Evolutionary conservation across 1,140 invertebrate genomes (phyloP).

Genomic region (Neodiprion virginianus): DNA sequence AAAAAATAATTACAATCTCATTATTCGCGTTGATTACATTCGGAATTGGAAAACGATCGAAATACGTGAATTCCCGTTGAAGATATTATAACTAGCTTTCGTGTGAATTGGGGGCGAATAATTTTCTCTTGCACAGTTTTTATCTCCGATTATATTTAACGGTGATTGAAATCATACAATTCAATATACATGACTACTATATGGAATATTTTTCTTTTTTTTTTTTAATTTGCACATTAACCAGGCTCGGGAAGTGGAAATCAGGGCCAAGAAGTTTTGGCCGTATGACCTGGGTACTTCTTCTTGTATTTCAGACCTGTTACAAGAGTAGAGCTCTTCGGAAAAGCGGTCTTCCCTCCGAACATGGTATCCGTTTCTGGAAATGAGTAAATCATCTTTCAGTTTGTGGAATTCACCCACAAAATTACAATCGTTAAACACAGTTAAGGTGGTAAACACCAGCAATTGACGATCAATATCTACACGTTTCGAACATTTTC

Average conservation of each 20-base stretch:
- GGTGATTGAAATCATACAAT: no score
- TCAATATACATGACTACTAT: no score
- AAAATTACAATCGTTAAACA: background rate
- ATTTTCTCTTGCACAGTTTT: no score
- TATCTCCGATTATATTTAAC: no score
- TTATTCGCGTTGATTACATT: no score
- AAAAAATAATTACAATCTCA: no score
- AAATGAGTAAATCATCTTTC: slow-evolving; percentile 43
- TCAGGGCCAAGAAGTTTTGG: slow-evolving; percentile 68
- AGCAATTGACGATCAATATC: slow-evolving; percentile 17
- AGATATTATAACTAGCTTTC: no score
- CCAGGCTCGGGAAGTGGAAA: background rate
- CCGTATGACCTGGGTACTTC: slow-evolving; percentile 78
- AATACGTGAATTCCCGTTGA: no score
- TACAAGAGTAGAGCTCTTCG: slow-evolving; percentile 82
- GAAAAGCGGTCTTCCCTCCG: slow-evolving; percentile 81
- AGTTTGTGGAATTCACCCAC: background rate
- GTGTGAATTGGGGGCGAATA: no score
- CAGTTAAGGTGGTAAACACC: background rate
- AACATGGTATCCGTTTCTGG: slow-evolving; percentile 83
- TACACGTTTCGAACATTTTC: background rate
- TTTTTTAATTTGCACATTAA: no score
- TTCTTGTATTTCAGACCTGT: slow-evolving; percentile 82
- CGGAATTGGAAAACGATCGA: no score
- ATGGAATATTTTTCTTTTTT: no score